Evolutionary conservation across 2,797 vertebrate genomes (phyloP).

Genomic region (Vespertilio murinus): DNA sequence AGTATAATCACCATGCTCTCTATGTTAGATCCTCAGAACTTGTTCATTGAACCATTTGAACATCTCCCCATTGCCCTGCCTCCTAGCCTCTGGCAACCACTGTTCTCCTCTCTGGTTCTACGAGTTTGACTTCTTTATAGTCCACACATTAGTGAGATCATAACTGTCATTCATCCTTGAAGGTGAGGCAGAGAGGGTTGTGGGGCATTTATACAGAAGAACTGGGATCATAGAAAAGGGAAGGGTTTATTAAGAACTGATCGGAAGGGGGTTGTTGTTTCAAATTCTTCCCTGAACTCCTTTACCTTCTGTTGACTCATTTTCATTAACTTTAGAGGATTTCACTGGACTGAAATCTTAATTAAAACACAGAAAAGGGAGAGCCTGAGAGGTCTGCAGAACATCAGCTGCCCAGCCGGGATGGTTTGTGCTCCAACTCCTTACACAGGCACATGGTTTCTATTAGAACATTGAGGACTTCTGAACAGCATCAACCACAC

Average conservation of each 20-base stretch:
- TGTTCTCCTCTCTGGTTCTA: background rate
- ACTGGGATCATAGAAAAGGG: background rate
- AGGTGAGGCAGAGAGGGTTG: background rate
- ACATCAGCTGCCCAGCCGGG: constrained; percentile 72
- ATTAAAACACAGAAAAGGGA: constrained; percentile 75
- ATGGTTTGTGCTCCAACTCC: constrained; percentile 65
- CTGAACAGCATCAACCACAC: constrained; percentile 84
- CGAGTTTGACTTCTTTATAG: background rate
- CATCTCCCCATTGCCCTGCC: too few relatives aligned
- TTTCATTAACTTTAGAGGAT: constrained; percentile 82
- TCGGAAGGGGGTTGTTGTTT: constrained; percentile 75
- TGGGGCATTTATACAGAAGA: background rate
- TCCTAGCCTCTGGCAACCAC: background rate
- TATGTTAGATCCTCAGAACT: background rate
- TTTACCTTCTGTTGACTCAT: constrained; percentile 79
- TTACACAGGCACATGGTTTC: constrained; percentile 81
- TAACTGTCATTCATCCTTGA: background rate
- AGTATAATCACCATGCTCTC: background rate
- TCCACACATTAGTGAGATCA: background rate
- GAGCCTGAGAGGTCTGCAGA: constrained; percentile 79
- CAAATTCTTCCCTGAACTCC: constrained; percentile 69
- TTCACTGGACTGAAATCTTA: constrained; percentile 79
- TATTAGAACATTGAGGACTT: constrained; percentile 79
- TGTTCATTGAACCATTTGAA: background rate
- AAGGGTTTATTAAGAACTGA: background rate